Evolutionary conservation across 1,140 invertebrate species (phyloP).

Genomic region (Palaemon carinicauda): DNA sequence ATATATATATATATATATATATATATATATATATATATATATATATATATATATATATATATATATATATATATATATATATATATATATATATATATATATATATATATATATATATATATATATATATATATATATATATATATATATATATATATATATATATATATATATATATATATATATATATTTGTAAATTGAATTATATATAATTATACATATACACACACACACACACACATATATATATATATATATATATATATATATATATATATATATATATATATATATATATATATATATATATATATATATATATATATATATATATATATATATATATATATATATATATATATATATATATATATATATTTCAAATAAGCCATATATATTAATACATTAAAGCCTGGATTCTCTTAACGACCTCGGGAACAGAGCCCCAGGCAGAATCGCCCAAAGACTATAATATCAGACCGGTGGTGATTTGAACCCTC

Average conservation of each 20-base stretch:
- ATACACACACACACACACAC: too few relatives aligned
- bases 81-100: constrained; percentile 23
- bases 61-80: constrained; percentile 21
- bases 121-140: constrained; percentile 23
- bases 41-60: constrained; percentile 15
- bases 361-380: too few relatives aligned
- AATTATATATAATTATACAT: too few relatives aligned
- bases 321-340: background rate
- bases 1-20: constrained; percentile 14
- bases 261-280: background rate
- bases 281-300: background rate
- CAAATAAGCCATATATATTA: too few relatives aligned
- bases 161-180: constrained; percentile 3
- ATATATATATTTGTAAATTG: too few relatives aligned
- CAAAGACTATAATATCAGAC: too few relatives aligned
- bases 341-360: background rate
- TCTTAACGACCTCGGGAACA: too few relatives aligned
- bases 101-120: constrained; percentile 23
- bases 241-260: background rate
- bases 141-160: constrained; percentile 18
- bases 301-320: background rate
- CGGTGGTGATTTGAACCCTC: too few relatives aligned
- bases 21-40: constrained; percentile 23
- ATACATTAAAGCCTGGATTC: too few relatives aligned
- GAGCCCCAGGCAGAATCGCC: too few relatives aligned